Percentiles rank a stretch among this genome's conserved stretches.
These are phyloP conservation scores for Hemiscyllium ocellatum DNA, from an alignment of 2,113 vertebrate species.

Conservation along the genomic window DNA sequence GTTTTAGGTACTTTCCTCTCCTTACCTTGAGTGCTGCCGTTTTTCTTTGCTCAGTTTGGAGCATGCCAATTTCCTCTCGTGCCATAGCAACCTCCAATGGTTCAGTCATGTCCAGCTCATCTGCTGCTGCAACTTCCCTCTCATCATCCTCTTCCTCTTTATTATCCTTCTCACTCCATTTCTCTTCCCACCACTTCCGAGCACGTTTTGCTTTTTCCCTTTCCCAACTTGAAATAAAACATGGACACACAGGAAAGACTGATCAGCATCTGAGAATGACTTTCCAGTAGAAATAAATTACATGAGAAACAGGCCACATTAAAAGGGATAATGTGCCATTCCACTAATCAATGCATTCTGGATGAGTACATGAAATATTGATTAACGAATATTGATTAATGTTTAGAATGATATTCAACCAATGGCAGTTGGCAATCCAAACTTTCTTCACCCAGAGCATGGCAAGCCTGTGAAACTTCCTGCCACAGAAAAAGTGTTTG, in stretches of 20 bases:
- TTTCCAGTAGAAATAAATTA: background rate
- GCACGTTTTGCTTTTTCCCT: conserved; percentile 44
- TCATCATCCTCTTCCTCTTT: conserved; percentile 35
- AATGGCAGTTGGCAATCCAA: background rate
- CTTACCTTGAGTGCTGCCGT: conserved; percentile 47
- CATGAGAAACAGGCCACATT: background rate
- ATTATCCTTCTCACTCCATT: background rate
- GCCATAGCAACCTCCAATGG: conserved; percentile 46
- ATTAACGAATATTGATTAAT: background rate
- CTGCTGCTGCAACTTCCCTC: background rate
- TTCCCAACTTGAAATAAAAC: conserved; percentile 53
- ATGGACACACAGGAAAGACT: background rate
- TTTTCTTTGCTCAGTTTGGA: conserved; percentile 51
- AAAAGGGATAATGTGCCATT: background rate
- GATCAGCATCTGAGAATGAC: background rate
- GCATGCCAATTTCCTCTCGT: conserved; percentile 51
- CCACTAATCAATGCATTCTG: background rate
- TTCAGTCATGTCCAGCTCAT: conserved; percentile 43
- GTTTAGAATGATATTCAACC: background rate
- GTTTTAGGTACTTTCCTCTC: background rate
- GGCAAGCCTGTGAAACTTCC: no score
- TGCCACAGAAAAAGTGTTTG: no score
- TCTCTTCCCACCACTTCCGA: conserved; percentile 15
- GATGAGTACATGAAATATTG: background rate
- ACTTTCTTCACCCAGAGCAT: background rate